Conservation (phyloP, 2,113 vertebrate genomes). For the Anseranas semipalmata region DNA sequence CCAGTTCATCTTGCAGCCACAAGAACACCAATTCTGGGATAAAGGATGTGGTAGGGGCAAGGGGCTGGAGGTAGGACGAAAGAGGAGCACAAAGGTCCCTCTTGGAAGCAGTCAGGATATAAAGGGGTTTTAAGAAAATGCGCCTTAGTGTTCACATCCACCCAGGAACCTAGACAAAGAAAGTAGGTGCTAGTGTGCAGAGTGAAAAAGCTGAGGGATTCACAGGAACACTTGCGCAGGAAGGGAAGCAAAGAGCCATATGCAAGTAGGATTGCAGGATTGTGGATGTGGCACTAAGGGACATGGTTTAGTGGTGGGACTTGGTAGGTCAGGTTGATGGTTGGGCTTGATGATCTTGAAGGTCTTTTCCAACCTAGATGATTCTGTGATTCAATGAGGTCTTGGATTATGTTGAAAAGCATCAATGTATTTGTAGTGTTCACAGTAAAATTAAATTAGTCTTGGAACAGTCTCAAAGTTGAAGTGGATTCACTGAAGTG, state of each 20-base stretch:
- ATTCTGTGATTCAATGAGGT: neutral
- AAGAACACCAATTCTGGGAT: neutral
- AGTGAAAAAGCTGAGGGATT: neutral
- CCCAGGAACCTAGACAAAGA: neutral
- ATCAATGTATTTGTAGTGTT: neutral
- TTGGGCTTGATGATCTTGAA: neutral
- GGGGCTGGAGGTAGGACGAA: neutral
- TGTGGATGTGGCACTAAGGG: neutral
- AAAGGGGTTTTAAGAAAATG: neutral
- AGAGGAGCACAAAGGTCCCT: neutral
- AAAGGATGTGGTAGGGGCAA: neutral
- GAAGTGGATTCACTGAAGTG: neutral
- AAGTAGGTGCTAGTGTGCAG: neutral
- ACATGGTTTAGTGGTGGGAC: neutral
- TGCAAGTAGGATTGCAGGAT: neutral
- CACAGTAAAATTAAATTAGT: neutral
- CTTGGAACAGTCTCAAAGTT: neutral
- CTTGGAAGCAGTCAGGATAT: neutral
- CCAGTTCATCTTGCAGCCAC: neutral
- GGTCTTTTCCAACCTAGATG: neutral
- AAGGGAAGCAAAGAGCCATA: neutral
- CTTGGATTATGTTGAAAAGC: neutral
- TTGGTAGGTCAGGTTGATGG: neutral
- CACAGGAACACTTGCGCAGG: neutral
- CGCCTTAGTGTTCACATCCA: neutral